Conservation (phyloP, 2,888 invertebrate genomes). For the Geotrupes spiniger region DNA sequence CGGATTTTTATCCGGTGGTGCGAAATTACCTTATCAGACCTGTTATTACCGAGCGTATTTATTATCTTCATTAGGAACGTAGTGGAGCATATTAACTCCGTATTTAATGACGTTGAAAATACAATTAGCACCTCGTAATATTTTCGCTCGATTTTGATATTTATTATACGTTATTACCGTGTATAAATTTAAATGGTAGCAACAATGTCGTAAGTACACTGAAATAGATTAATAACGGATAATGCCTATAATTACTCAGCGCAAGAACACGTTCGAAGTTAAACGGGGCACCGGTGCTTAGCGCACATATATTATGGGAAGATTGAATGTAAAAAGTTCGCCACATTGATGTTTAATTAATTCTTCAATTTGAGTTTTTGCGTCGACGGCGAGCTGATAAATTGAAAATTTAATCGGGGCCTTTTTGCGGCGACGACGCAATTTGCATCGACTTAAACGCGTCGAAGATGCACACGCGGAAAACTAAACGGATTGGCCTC, state of each 20-base stretch:
- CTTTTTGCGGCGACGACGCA: too few relatives aligned
- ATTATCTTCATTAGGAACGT: slow-evolving; percentile 16
- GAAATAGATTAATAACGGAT: slow-evolving; percentile 9
- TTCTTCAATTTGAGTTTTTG: too few relatives aligned
- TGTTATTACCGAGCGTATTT: slow-evolving; percentile 17
- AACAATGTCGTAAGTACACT: slow-evolving; percentile 5
- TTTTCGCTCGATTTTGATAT: slow-evolving; percentile 3
- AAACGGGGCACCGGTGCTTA: too few relatives aligned
- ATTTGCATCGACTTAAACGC: too few relatives aligned
- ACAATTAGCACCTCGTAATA: slow-evolving; percentile 14
- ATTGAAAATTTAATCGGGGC: too few relatives aligned
- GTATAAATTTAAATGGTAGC: slow-evolving; percentile 7
- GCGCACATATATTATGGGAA: too few relatives aligned
- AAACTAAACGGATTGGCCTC: too few relatives aligned
- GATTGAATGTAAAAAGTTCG: too few relatives aligned
- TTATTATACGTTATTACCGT: slow-evolving; percentile 9
- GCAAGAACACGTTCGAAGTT: background rate
- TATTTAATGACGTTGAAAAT: slow-evolving; percentile 14
- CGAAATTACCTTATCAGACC: slow-evolving; percentile 19
- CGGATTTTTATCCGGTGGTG: background rate
- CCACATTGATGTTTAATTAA: too few relatives aligned
- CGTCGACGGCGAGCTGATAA: too few relatives aligned
- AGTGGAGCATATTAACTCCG: slow-evolving; percentile 8
- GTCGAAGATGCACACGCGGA: too few relatives aligned
- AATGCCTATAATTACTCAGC: slow-evolving; percentile 4